A percentile compares a stretch with the other conserved stretches of the same genome.
Evolutionary conservation across 2,888 invertebrate genomes (phyloP).

Genomic region (Chromoteleia sp.): DNA sequence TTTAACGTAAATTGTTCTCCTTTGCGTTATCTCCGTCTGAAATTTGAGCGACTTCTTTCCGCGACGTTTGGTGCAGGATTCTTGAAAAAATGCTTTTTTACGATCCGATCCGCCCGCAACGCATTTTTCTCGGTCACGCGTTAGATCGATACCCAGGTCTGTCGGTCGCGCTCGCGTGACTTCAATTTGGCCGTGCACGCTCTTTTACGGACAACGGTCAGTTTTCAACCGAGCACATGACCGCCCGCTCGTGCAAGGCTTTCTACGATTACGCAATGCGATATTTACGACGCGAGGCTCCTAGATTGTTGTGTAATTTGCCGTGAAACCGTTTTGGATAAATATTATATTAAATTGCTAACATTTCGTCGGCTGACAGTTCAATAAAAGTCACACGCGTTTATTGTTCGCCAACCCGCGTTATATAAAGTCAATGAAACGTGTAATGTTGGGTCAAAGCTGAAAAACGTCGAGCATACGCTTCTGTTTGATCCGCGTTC

Average conservation of each 20-base stretch:
- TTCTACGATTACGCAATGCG: slow-evolving; percentile 56
- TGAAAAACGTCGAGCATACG: no score
- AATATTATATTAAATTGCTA: slow-evolving; percentile 54
- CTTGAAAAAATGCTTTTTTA: no score
- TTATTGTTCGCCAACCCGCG: slow-evolving; percentile 29
- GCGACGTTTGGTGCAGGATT: not conserved
- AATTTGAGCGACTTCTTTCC: no score
- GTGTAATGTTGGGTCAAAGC: not conserved
- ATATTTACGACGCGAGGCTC: slow-evolving; percentile 33
- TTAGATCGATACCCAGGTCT: slow-evolving; percentile 69
- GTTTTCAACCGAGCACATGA: slow-evolving; percentile 38
- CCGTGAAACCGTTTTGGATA: slow-evolving; percentile 42
- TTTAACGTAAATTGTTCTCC: no score
- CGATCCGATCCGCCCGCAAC: no score
- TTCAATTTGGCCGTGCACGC: slow-evolving; percentile 67
- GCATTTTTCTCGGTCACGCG: not conserved
- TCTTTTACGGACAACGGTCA: slow-evolving; percentile 61
- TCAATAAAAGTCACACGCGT: slow-evolving; percentile 46
- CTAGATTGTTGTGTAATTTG: slow-evolving; percentile 54
- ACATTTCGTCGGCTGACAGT: slow-evolving; percentile 43
- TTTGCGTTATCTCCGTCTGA: no score
- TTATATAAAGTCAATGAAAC: slow-evolving; percentile 39
- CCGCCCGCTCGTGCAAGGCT: slow-evolving; percentile 19
- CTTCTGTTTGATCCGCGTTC: slow-evolving; percentile 6
- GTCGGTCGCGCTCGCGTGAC: slow-evolving; percentile 72